Conservation (phyloP, 1,140 invertebrate species). For the Steinernema khuongi region DNA sequence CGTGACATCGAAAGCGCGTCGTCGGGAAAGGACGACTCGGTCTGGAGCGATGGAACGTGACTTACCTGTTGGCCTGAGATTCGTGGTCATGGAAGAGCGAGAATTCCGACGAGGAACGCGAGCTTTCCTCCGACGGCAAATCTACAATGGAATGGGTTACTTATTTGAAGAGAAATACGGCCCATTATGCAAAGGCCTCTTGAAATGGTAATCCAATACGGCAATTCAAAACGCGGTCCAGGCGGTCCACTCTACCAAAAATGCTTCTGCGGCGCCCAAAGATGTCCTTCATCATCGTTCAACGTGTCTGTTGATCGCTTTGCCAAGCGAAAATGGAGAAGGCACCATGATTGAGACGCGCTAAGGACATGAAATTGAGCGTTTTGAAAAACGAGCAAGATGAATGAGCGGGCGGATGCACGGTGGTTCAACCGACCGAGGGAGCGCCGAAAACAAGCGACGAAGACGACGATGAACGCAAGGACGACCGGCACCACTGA, state of each 20-base stretch:
- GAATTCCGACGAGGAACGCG: constrained; percentile 7
- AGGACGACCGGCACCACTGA: background rate
- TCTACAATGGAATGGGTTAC: constrained; percentile 4
- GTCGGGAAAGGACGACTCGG: no score
- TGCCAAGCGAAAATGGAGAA: background rate
- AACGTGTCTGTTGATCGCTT: background rate
- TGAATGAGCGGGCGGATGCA: background rate
- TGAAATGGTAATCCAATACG: constrained; percentile 11
- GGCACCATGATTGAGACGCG: background rate
- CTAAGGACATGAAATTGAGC: background rate
- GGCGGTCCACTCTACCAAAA: background rate
- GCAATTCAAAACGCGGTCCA: background rate
- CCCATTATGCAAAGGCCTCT: constrained; percentile 13
- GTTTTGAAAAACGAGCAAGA: background rate
- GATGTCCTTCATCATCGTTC: background rate
- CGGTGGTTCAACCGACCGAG: background rate
- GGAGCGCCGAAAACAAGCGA: no score
- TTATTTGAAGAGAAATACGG: background rate
- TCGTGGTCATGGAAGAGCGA: constrained; percentile 1
- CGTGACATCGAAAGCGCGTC: no score
- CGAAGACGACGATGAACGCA: background rate
- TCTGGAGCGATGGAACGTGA: background rate
- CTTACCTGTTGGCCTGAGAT: constrained; percentile 1
- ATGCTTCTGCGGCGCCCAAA: background rate
- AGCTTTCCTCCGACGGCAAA: constrained; percentile 6